Evolutionary conservation across 2,797 vertebrate species (phyloP).

Genomic region (Numenius phaeopus): DNA sequence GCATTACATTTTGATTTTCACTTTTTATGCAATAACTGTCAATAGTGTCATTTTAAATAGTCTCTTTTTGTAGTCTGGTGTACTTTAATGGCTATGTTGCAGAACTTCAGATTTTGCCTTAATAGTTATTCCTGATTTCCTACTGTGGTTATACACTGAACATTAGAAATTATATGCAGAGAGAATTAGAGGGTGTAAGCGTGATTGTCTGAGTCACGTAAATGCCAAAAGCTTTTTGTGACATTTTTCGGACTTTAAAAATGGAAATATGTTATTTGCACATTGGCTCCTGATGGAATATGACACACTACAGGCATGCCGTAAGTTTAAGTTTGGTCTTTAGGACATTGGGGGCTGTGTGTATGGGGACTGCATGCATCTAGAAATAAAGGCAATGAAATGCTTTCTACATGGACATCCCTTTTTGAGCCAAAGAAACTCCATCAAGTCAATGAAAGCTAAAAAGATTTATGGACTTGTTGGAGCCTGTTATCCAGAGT

Average conservation of each 20-base stretch:
- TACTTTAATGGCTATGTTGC: conserved; percentile 58
- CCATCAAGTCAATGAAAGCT: conserved; percentile 46
- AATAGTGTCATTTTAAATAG: conserved; percentile 60
- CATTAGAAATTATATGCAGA: conserved; percentile 79
- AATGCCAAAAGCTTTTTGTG: conserved; percentile 83
- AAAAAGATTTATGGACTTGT: conserved; percentile 58
- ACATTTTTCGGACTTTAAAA: conserved; percentile 83
- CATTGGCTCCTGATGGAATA: conserved; percentile 76
- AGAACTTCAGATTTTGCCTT: conserved; percentile 62
- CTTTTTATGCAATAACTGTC: conserved; percentile 57
- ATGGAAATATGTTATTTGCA: conserved; percentile 83
- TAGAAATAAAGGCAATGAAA: conserved; percentile 8
- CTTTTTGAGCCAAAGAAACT: conserved; percentile 43
- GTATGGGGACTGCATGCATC: neutral
- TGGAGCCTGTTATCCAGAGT: conserved; percentile 39
- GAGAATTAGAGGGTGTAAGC: conserved; percentile 79
- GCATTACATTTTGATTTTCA: conserved; percentile 57
- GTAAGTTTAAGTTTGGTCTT: conserved; percentile 55
- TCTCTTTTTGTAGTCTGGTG: conserved; percentile 30
- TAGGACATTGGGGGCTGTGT: conserved; percentile 51
- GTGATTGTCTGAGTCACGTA: conserved; percentile 77
- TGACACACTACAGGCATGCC: conserved; percentile 63
- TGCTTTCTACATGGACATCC: neutral
- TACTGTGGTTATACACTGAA: conserved; percentile 74
- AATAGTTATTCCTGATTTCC: conserved; percentile 77